phyloP scores from a whole-genome alignment of 2,888 invertebrate genomes.

The Melanostoma mellinum region DNA sequence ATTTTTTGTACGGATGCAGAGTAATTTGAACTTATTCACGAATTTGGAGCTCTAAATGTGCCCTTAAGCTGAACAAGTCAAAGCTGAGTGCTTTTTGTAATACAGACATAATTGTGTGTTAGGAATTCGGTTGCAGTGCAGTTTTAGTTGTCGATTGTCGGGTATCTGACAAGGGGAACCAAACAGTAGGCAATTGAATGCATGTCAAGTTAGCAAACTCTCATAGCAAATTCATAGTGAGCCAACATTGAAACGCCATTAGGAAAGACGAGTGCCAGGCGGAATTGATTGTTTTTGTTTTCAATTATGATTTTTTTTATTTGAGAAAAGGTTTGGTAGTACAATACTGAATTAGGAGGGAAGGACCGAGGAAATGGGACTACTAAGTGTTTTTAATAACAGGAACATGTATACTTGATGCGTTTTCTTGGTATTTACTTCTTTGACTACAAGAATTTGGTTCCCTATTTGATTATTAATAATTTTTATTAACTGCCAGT shows the following conservation, averaged over 20 bases:
- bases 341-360: too few species aligned
- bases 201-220: background rate
- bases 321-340: too few species aligned
- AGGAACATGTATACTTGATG: too few species aligned
- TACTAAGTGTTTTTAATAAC: too few species aligned
- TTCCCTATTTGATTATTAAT: too few species aligned
- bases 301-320: too few species aligned
- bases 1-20: slow-evolving; percentile 11
- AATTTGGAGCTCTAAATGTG: slow-evolving; percentile 53
- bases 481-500: too few species aligned
- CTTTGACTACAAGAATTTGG: too few species aligned
- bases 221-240: too few species aligned
- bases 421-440: too few species aligned
- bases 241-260: slow-evolving; percentile 7
- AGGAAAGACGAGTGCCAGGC: background rate
- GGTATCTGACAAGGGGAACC: background rate
- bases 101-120: slow-evolving; percentile 30
- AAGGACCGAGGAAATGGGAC: too few species aligned
- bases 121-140: slow-evolving; percentile 30
- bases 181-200: background rate
- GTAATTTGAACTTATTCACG: slow-evolving; percentile 61
- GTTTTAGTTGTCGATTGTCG: background rate
- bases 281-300: too few species aligned
- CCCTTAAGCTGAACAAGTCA: slow-evolving; percentile 23
- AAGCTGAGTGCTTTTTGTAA: slow-evolving; percentile 51